phyloP scores from a whole-genome alignment of 2,797 vertebrate genomes.

The Platalea minor region DNA sequence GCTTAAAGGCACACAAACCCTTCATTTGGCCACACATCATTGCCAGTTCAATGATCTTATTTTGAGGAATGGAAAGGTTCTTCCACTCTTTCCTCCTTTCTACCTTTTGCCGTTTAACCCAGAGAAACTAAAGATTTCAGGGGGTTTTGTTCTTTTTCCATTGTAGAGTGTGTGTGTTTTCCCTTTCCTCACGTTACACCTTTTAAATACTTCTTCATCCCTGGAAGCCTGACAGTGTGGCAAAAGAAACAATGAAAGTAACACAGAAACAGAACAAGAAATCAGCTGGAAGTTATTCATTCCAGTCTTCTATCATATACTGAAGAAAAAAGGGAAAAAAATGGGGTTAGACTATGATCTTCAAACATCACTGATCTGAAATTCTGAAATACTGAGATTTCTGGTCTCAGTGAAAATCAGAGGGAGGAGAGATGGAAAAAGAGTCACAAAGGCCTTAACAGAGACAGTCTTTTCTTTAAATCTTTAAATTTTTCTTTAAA shows the following conservation, averaged over 20 bases:
- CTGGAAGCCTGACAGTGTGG: neutral
- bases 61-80: neutral
- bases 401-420: neutral
- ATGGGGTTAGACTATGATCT: neutral
- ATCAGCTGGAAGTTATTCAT: neutral
- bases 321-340: neutral
- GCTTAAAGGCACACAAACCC: neutral
- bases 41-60: neutral
- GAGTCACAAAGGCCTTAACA: neutral
- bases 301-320: neutral
- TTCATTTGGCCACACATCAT: neutral
- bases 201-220: neutral
- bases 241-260: neutral
- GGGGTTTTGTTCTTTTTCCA: neutral
- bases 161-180: neutral
- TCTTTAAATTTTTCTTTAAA: neutral
- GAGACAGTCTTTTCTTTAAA: neutral
- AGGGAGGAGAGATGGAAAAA: neutral
- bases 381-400: neutral
- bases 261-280: neutral
- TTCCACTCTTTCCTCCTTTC: neutral
- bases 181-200: neutral
- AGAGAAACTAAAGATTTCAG: neutral
- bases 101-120: neutral
- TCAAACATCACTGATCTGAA: neutral